Evolutionary conservation across 2,113 vertebrate species (phyloP), one percentile per base, ranked within the genome.

Genomic region (Carassius gibelio): DNA sequence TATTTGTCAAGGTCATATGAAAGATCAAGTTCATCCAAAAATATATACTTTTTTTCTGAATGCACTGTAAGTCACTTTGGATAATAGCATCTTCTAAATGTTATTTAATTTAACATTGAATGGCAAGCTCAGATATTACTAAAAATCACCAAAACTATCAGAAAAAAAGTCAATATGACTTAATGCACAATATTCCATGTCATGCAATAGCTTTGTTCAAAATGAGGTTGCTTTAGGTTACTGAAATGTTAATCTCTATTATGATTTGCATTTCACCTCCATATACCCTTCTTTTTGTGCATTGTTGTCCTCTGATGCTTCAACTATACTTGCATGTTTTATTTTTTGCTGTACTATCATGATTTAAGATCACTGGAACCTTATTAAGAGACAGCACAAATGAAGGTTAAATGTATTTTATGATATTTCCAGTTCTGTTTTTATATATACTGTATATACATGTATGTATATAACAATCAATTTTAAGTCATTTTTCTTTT

Each of bases 181-280:
- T 36, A 30, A 30, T 66, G 26, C 62, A 30, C 13, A 14, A 30
- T 30, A 66, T 14, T 66, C 23, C 23, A 34, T 55, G 5, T 55
- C 52, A 55, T 55, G 5, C 5, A 68, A 30, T 36, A 8, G 30
- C 15, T 36, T 68, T 68, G 30, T 68, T 75, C 48, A 75, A 75
- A 23, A 23, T 50, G 72, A 75, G 42, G 42, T 50, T 45, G 14
- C 45, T 48, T 48, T 8, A 45, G 42, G 42, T 42, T 42, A 74
- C 14, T 23, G 14, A 75, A 75, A 52, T 52, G 13, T 52, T 15
- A 19, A 19, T 75, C 8, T 52, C 5, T 80, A 42, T 23, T 80
- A 81, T 34, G n/a, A 38, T 81, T 81, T 48, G 59, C 59, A 50
- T 48, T 48, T 81, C 61, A 26, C 78, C 4, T 19, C 23, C 78